Evolutionary conservation across 1,140 invertebrate species (phyloP).

Genomic region (Drosophila santomea): DNA sequence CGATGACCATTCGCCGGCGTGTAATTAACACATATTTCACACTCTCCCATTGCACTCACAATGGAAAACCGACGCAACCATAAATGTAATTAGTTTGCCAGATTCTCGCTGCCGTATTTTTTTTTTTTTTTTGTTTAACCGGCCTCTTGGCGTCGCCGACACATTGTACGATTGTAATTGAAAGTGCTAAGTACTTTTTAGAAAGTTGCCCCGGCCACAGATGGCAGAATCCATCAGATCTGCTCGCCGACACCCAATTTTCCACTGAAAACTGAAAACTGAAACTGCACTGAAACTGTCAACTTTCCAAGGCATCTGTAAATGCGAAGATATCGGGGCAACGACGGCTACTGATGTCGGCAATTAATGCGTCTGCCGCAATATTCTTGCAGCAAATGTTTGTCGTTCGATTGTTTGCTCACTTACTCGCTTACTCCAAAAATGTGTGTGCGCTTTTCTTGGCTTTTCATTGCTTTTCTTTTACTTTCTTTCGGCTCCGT

Average conservation of each 20-base stretch:
- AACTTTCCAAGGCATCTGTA: slow-evolving; percentile 43
- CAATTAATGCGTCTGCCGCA: slow-evolving; percentile 43
- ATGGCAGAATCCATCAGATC: slow-evolving; percentile 35
- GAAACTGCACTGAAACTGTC: slow-evolving; percentile 48
- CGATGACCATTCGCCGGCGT: slow-evolving; percentile 36
- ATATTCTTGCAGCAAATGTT: slow-evolving; percentile 40
- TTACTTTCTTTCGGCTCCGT: slow-evolving; percentile 36
- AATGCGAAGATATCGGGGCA: slow-evolving; percentile 41
- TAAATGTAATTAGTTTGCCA: slow-evolving; percentile 49
- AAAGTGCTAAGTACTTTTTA: slow-evolving; percentile 55
- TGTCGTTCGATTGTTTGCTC: slow-evolving; percentile 30
- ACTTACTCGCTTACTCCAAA: slow-evolving; percentile 22
- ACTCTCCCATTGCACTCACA: slow-evolving; percentile 41
- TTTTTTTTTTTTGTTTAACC: neutral
- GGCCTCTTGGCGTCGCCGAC: slow-evolving; percentile 7
- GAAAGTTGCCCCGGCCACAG: slow-evolving; percentile 45
- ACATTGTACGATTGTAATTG: slow-evolving; percentile 45
- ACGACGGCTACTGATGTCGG: slow-evolving; percentile 14
- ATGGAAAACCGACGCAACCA: slow-evolving; percentile 30
- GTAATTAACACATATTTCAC: slow-evolving; percentile 52
- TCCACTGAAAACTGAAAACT: slow-evolving; percentile 38
- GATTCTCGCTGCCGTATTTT: slow-evolving; percentile 25
- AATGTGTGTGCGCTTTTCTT: slow-evolving; percentile 35
- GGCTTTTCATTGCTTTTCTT: slow-evolving; percentile 28
- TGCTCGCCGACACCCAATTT: slow-evolving; percentile 40